Evolutionary conservation across 2,888 invertebrate species (phyloP).

Genomic region (Amphipyra tragopoginis): DNA sequence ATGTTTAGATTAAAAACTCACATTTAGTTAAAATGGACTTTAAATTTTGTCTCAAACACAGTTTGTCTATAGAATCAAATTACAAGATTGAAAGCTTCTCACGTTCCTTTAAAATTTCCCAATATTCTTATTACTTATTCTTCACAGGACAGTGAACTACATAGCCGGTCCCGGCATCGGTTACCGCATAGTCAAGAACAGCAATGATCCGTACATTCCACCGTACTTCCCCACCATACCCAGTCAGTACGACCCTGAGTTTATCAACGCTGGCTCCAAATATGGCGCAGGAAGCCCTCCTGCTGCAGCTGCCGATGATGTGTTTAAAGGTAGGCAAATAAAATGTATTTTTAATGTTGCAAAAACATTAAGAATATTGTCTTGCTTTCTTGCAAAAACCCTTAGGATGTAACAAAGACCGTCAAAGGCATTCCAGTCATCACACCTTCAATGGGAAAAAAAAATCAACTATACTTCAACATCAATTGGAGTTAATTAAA

Average conservation of each 20-base stretch:
- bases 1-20: no score
- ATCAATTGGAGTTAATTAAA: not conserved
- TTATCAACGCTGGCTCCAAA: conserved; percentile 77
- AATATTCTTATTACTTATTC: no score
- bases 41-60: no score
- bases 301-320: conserved; percentile 71
- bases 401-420: no score
- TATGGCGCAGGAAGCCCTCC: conserved; percentile 60
- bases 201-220: conserved; percentile 92
- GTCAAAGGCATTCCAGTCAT: no score
- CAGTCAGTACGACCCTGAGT: conserved; percentile 87
- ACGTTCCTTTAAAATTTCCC: not conserved
- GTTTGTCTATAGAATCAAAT: no score
- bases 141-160: conserved; percentile 92
- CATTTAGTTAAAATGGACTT: no score
- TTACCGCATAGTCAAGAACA: conserved; percentile 93
- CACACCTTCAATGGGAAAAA: no score
- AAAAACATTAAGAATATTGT: no score
- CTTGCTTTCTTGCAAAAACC: no score
- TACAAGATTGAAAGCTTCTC: not conserved
- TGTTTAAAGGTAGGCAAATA: conserved; percentile 78
- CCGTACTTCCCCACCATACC: conserved; percentile 90
- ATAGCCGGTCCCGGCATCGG: conserved; percentile 95
- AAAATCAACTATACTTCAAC: not conserved
- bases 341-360: no score